Percentiles rank a stretch among this genome's conserved stretches.
These are phyloP conservation scores for Pseudomyrmex flavicornis DNA, from an alignment of 1,140 invertebrate species.

Conservation along the genomic window DNA sequence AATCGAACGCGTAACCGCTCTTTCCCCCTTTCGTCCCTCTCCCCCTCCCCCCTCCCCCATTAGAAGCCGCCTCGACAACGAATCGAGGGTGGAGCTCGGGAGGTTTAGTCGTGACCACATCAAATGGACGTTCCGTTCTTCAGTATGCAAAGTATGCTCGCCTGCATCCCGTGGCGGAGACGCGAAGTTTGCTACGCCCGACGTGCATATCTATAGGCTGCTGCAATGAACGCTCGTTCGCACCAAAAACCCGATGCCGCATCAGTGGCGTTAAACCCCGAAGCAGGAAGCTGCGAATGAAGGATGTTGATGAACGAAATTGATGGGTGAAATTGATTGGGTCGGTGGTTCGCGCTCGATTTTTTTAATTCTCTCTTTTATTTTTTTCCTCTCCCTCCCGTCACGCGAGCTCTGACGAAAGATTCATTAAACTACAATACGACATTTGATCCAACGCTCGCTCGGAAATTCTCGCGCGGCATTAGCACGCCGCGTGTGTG, in stretches of 20 bases:
- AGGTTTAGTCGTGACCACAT: slow-evolving; percentile 74
- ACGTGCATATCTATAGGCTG: slow-evolving; percentile 31
- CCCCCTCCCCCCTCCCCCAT: background rate
- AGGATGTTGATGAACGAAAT: slow-evolving; percentile 30
- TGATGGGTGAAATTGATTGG: slow-evolving; percentile 32
- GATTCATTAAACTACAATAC: slow-evolving; percentile 45
- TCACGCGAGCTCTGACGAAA: slow-evolving; percentile 12
- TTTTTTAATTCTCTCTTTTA: background rate
- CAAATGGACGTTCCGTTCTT: slow-evolving; percentile 74
- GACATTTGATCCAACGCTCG: slow-evolving; percentile 5
- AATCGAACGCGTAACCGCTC: slow-evolving; percentile 64
- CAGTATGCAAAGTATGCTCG: slow-evolving; percentile 75
- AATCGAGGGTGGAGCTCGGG: slow-evolving; percentile 35
- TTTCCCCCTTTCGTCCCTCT: background rate
- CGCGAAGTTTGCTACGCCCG: slow-evolving; percentile 54
- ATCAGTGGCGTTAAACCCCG: slow-evolving; percentile 27
- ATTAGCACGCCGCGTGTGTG: no score
- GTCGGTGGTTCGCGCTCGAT: background rate
- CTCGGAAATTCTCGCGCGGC: slow-evolving; percentile 15
- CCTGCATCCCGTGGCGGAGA: slow-evolving; percentile 40
- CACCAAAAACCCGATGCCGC: slow-evolving; percentile 56
- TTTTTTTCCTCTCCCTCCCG: background rate
- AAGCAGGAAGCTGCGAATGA: slow-evolving; percentile 26
- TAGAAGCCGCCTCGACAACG: slow-evolving; percentile 36
- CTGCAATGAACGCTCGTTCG: slow-evolving; percentile 48